Base-by-base conservation (phyloP, 2,113 vertebrate genomes). In the Syrmaticus mikado region DNA sequence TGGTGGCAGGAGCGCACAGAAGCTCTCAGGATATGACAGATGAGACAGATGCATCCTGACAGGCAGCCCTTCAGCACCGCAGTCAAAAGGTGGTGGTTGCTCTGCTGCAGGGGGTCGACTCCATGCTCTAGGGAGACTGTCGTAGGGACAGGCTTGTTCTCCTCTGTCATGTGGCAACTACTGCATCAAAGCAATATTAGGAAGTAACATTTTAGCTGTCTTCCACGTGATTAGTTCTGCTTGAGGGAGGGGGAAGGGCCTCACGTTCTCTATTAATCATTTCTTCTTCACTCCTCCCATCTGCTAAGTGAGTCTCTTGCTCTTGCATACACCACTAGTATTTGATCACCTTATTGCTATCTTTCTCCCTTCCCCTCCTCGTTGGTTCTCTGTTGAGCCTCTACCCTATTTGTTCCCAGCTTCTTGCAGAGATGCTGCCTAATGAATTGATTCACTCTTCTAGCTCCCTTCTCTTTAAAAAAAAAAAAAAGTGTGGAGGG, bases 241-340 rank as follows among this genome's bases (percentile, higher is more conserved):
- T 89, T 74, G 62, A 85, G 74, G 75, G 79, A 89, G 93, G 91
- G 89, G 94, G 93, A 94, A 94, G 94, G 93, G 93, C 91, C 85
- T 94, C 79, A 77, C 71, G 65, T 85, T 93, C 92, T 71, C 81
- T 85, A 77, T 93, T 95, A 96, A 95, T 96, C 91, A 94, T 95
- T 95, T 89, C 82, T 94, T 84, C 80, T 93, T 94, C 71, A 90
- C 94, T 94, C 95, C 93, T 96, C 91, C 91, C 91, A 90, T 96
- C 92, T 97, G 88, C 92, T 97, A 85, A 11, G 80, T 38, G 76
- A 67, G 86, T 94, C 91, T 92, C 46, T 91, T 0, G 6, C 41
- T 90, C 64, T 91, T 92, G 85, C 93, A 72, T 67, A 85, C 57
- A 50, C 76, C 68, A 28, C 87, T 92, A 64, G 67, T 75, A 46